Conservation (phyloP, 2,113 vertebrate species). For the Sialia sialis region DNA sequence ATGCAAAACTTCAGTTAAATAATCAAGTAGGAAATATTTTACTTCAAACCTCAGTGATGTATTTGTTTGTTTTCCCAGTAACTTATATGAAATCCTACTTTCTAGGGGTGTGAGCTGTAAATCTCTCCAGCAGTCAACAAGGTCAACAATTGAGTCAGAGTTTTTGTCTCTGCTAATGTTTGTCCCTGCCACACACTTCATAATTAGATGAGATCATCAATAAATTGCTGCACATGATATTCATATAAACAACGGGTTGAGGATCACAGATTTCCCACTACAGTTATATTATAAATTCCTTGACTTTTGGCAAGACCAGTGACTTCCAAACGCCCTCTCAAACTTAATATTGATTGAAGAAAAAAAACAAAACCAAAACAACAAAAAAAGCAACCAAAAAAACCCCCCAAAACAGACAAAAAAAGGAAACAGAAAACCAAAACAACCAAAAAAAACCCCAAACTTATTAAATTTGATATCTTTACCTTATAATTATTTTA, state of each 20-base stretch:
- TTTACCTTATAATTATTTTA: constrained; percentile 52
- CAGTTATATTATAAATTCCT: background rate
- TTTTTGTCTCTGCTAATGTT: background rate
- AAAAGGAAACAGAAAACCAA: no score
- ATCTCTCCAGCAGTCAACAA: background rate
- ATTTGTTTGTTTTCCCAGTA: background rate
- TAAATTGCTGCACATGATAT: background rate
- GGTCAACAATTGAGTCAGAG: background rate
- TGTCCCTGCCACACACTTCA: background rate
- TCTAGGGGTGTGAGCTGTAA: background rate
- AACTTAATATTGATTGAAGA: background rate
- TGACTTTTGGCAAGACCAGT: background rate
- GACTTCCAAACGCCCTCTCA: background rate
- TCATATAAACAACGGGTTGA: background rate
- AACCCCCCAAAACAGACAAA: no score
- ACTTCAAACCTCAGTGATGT: background rate
- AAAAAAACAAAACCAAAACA: background rate
- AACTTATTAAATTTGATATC: background rate
- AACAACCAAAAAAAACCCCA: background rate
- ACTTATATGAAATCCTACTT: background rate
- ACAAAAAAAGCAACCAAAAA: no score
- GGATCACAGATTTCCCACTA: background rate
- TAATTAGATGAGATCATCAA: background rate
- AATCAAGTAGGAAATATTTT: background rate
- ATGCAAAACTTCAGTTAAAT: background rate